phyloP scores from a whole-genome alignment of 2,888 invertebrate species.

The Melitaea athalia region DNA sequence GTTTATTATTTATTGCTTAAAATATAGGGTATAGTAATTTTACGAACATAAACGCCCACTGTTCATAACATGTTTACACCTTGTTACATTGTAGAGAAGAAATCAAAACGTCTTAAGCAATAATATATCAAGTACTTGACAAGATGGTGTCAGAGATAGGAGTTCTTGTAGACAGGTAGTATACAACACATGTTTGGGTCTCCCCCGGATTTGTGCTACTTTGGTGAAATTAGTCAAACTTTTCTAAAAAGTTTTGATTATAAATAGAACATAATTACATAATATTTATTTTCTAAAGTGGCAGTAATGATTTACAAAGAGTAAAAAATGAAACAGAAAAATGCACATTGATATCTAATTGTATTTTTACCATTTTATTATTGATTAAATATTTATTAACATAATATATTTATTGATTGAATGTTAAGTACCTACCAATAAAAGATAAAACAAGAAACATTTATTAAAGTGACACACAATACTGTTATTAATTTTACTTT shows the following conservation, averaged over 20 bases:
- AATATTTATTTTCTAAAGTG: too few relatives aligned
- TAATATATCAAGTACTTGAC: neutral
- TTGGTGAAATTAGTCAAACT: neutral
- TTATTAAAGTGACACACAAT: neutral
- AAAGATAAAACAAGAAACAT: neutral
- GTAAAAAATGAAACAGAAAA: too few relatives aligned
- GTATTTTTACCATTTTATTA: neutral
- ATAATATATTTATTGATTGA: too few relatives aligned
- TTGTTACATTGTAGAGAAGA: neutral
- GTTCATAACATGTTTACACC: neutral
- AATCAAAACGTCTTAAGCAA: neutral
- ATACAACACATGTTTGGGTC: neutral
- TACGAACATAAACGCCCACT: too few relatives aligned
- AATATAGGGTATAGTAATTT: too few relatives aligned
- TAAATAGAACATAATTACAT: neutral
- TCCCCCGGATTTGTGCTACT: slow-evolving; percentile 6
- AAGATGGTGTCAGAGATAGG: slow-evolving; percentile 5
- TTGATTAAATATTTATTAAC: neutral
- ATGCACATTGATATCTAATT: too few relatives aligned
- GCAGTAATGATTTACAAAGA: too few relatives aligned
- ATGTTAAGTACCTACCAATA: neutral
- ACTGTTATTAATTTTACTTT: slow-evolving; percentile 10
- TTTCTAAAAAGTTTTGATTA: neutral
- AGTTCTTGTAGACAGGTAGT: neutral
- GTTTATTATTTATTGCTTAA: too few relatives aligned